Evolutionary conservation across 2,113 vertebrate genomes (phyloP).

Genomic region (Aspidoscelis tigris): DNA sequence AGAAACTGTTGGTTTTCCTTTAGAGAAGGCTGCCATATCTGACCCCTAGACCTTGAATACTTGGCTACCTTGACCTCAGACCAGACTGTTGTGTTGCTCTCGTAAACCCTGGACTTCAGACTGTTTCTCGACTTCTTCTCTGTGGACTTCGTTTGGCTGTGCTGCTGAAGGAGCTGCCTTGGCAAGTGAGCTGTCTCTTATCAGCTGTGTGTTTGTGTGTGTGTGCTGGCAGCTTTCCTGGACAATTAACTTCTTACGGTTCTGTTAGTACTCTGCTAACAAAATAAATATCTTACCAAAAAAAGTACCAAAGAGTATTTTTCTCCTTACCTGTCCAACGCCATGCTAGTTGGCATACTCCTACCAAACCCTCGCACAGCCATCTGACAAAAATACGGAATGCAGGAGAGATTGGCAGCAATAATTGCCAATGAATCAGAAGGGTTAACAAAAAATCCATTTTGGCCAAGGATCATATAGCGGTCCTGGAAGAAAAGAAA

Average conservation of each 20-base stretch:
- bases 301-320: background rate
- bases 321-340: slow-evolving; percentile 89
- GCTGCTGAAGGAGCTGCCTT: too few species aligned
- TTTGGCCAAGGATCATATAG: slow-evolving; percentile 97
- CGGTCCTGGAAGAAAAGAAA: slow-evolving; percentile 85
- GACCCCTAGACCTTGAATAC: too few species aligned
- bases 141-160: too few species aligned
- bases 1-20: too few species aligned
- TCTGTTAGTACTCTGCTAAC: background rate
- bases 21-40: too few species aligned
- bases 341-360: slow-evolving; percentile 95
- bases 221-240: too few species aligned
- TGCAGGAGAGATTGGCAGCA: slow-evolving; percentile 91
- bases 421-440: slow-evolving; percentile 96
- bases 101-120: too few species aligned
- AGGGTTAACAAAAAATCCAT: slow-evolving; percentile 95
- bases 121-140: too few species aligned
- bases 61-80: too few species aligned
- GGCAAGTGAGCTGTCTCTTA: too few species aligned
- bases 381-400: slow-evolving; percentile 94
- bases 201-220: too few species aligned
- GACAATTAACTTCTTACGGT: background rate
- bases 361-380: slow-evolving; percentile 92
- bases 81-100: too few species aligned
- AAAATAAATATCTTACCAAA: background rate